Conservation (phyloP, 2,797 vertebrate species). For the Morelia viridis region DNA sequence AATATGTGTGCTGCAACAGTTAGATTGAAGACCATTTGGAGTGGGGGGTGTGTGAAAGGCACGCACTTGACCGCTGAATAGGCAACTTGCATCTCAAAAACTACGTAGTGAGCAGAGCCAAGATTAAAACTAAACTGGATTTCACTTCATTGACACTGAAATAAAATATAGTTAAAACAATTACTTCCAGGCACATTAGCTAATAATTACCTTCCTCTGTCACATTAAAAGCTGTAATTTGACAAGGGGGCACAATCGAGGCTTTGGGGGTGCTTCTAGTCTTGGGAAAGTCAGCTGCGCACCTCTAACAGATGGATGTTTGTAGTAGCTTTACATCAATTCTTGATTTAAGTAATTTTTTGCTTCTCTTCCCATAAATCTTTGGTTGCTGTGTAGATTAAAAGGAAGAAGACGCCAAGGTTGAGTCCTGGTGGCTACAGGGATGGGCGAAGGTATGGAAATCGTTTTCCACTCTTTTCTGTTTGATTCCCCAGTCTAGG, state of each 20-base stretch:
- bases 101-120: too few species aligned
- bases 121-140: background rate
- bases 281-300: background rate
- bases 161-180: background rate
- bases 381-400: background rate
- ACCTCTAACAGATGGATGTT: background rate
- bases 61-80: background rate
- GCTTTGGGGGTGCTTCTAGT: background rate
- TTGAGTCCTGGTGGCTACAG: background rate
- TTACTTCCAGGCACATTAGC: background rate
- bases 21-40: background rate
- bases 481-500: background rate
- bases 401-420: background rate
- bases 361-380: too few species aligned
- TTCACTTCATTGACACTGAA: background rate
- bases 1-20: too few species aligned
- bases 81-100: background rate
- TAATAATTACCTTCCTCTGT: background rate
- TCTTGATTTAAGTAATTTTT: background rate
- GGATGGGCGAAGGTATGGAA: background rate
- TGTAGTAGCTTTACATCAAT: background rate
- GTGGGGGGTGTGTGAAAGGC: background rate
- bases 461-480: background rate
- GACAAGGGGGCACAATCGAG: background rate
- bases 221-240: background rate